A percentile compares a stretch with the other conserved stretches of the same genome.
Evolutionary conservation across 1,140 invertebrate genomes (phyloP).

Genomic region (Pachyrhynchus sulphureomaculatus): DNA sequence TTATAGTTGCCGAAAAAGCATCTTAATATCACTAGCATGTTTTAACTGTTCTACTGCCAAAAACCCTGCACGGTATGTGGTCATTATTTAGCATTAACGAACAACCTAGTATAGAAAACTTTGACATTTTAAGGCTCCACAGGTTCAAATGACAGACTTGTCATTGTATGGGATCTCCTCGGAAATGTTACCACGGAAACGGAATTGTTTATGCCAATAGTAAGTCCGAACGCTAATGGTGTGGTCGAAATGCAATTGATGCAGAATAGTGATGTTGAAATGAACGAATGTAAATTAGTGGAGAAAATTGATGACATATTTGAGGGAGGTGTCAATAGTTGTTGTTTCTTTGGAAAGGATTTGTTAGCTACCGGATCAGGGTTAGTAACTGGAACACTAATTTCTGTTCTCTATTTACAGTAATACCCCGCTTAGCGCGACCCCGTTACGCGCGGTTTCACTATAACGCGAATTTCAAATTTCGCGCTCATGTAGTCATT

Average conservation of each 20-base stretch:
- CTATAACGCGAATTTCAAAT: no score
- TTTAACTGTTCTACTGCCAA: no score
- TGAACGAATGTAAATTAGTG: conserved; percentile 52
- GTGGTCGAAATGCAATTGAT: conserved; percentile 52
- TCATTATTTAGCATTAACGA: not conserved
- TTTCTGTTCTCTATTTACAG: no score
- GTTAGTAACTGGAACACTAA: no score
- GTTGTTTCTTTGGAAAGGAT: conserved; percentile 55
- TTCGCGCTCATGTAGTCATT: no score
- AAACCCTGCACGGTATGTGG: not conserved
- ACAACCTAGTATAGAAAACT: not conserved
- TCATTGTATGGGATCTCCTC: conserved; percentile 66
- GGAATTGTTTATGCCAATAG: conserved; percentile 48
- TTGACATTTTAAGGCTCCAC: conserved; percentile 46
- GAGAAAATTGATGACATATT: conserved; percentile 56
- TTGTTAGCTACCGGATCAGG: conserved; percentile 60
- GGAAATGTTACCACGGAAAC: conserved; percentile 55
- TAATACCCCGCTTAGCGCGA: no score
- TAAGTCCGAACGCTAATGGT: conserved; percentile 17
- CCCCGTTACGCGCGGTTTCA: no score
- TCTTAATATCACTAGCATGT: no score
- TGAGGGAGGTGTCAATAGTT: conserved; percentile 59
- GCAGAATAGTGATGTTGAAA: conserved; percentile 50
- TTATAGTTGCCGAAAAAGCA: no score
- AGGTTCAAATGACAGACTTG: conserved; percentile 73